phyloP scores from a whole-genome alignment of 2,888 invertebrate species.

The Deroplatys truncata region DNA sequence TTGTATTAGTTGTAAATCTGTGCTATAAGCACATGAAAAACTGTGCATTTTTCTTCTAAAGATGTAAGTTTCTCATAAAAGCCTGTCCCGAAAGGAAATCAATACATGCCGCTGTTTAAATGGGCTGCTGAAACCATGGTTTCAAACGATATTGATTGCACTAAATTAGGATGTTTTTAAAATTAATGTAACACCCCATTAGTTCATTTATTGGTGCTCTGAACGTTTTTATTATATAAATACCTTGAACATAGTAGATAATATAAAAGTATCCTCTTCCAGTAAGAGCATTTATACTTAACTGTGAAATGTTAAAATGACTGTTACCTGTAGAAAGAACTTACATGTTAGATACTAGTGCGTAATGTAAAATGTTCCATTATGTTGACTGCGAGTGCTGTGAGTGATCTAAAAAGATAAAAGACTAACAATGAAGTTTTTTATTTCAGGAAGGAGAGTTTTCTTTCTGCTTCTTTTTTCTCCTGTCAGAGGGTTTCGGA shows the following conservation, averaged over 20 bases:
- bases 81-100: background rate
- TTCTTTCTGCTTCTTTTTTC: background rate
- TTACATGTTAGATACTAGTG: slow-evolving; percentile 6
- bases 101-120: background rate
- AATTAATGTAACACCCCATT: background rate
- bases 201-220: background rate
- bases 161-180: background rate
- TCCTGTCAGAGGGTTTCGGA: background rate
- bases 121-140: background rate
- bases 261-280: background rate
- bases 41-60: background rate
- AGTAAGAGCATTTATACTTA: slow-evolving; percentile 13
- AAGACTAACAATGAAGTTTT: background rate
- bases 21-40: background rate
- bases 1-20: background rate
- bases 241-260: background rate
- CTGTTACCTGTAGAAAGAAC: slow-evolving; percentile 5
- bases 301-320: slow-evolving; percentile 6
- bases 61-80: background rate
- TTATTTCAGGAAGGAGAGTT: background rate
- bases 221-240: background rate
- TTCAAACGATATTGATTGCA: background rate
- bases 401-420: background rate
- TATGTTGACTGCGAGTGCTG: background rate
- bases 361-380: background rate